Evolutionary conservation across 2,113 vertebrate genomes (phyloP).

Genomic region (Ictalurus furcatus): DNA sequence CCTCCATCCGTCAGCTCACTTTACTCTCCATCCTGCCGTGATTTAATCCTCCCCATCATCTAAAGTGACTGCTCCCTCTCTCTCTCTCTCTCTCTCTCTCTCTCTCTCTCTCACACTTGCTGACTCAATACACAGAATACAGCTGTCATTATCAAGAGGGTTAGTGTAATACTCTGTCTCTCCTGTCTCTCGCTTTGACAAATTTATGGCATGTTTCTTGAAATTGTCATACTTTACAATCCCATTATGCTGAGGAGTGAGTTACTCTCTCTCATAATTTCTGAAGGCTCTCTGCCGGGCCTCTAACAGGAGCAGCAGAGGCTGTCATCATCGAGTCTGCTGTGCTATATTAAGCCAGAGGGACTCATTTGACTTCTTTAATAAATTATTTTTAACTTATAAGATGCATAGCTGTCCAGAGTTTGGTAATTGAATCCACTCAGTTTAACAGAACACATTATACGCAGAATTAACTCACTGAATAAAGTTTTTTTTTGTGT

Average conservation of each 20-base stretch:
- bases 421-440: conserved; percentile 35
- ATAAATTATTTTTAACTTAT: conserved; percentile 26
- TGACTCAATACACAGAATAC: conserved; percentile 76
- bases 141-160: conserved; percentile 82
- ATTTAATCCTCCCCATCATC: conserved; percentile 95
- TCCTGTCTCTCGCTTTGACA: conserved; percentile 75
- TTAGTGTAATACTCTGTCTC: conserved; percentile 77
- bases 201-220: conserved; percentile 92
- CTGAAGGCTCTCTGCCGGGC: conserved; percentile 79
- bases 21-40: conserved; percentile 70
- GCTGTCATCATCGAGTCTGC: conserved; percentile 71
- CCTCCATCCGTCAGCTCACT: conserved; percentile 73
- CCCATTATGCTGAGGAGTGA: conserved; percentile 89
- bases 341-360: conserved; percentile 69
- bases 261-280: conserved; percentile 88
- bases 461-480: background rate
- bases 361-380: conserved; percentile 77
- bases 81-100: conserved; percentile 54
- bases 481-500: background rate
- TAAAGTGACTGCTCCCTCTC: conserved; percentile 85
- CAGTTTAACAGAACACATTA: background rate
- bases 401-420: conserved; percentile 39
- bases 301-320: conserved; percentile 78
- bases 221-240: conserved; percentile 95
- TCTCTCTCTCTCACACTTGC: conserved; percentile 32